A percentile compares a stretch with the other conserved stretches of the same genome.
Conservation (phyloP, 1,140 invertebrate species). For the Pseudomyrmex cubaensis region DNA sequence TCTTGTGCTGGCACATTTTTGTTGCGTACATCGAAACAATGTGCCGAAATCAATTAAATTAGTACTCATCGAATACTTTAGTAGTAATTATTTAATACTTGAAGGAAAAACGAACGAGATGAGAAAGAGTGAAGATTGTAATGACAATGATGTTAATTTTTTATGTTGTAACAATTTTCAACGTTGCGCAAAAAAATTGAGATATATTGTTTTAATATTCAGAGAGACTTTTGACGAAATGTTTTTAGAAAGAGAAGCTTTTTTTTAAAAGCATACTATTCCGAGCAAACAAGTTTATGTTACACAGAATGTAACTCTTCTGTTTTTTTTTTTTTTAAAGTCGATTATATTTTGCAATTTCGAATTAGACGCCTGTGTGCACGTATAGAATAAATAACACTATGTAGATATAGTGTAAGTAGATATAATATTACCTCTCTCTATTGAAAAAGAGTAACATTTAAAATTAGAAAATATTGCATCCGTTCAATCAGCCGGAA, state of each 20-base stretch:
- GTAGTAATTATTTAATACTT: background rate
- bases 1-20: background rate
- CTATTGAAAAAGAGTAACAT: background rate
- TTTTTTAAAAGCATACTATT: background rate
- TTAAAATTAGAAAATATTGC: conserved; percentile 39
- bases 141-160: conserved; percentile 24
- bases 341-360: conserved; percentile 13
- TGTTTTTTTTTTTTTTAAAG: conserved; percentile 7
- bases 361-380: conserved; percentile 16
- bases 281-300: background rate
- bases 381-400: conserved; percentile 14
- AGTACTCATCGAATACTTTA: background rate
- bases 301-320: conserved; percentile 15
- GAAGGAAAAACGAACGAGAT: background rate
- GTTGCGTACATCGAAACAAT: background rate
- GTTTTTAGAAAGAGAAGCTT: background rate
- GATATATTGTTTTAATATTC: background rate
- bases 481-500: background rate
- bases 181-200: background rate
- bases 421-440: background rate
- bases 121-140: no score
- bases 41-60: background rate
- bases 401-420: conserved; percentile 3
- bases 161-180: conserved; percentile 6
- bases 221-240: background rate